A percentile compares a stretch with the other conserved stretches of the same genome.
Conservation (phyloP, 2,113 vertebrate species). For the Erythrocebus patas region DNA sequence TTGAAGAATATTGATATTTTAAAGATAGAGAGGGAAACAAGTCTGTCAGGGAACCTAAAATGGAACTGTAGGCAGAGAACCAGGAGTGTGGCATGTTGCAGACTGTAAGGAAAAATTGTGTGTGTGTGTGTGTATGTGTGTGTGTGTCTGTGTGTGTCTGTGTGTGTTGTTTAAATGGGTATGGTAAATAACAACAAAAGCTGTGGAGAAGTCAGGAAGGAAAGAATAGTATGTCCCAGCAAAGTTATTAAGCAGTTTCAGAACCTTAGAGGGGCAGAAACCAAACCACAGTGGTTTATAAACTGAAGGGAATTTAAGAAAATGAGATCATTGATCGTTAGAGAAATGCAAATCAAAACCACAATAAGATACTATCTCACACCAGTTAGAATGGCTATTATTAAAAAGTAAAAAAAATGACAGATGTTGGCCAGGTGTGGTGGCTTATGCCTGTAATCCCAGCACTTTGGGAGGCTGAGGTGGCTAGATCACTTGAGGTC, state of each 20-base stretch:
- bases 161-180: not conserved
- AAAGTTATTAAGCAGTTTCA: not conserved
- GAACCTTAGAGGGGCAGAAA: not conserved
- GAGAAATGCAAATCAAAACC: no score
- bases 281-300: not conserved
- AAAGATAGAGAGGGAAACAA: not conserved
- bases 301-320: not conserved
- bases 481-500: no score
- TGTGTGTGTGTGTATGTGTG: not conserved
- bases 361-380: no score
- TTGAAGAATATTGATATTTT: not conserved
- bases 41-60: not conserved
- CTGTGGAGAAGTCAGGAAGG: not conserved
- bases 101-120: not conserved
- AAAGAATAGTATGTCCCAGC: not conserved
- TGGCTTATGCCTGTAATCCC: no score
- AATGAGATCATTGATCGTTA: not conserved
- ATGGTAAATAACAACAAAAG: not conserved
- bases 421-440: no score
- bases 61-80: not conserved
- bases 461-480: no score
- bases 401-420: no score
- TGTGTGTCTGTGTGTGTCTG: not conserved
- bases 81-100: not conserved
- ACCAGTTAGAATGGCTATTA: no score